Base-by-base conservation (phyloP, 2,113 vertebrate species). In the Callospermophilus lateralis region DNA sequence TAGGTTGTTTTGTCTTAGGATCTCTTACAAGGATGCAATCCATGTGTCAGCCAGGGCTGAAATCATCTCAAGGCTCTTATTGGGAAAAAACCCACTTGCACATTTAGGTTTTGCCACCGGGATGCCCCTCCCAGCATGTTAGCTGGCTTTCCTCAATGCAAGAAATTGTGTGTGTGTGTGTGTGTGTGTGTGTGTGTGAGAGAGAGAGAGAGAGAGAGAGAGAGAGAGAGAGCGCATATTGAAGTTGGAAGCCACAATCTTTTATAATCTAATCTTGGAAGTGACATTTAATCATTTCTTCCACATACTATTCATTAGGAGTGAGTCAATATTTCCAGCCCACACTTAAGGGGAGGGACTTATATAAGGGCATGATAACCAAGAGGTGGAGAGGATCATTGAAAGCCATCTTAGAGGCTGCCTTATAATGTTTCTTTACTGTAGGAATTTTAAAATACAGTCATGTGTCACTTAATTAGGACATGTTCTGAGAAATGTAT, bases 231-330 rank as follows among this genome's bases (percentile, higher is more conserved):
- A 5, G 53, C 1, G 55, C 17, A 58, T 28, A 19, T 17, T 22
- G 63, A 22, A 32, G 42, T 22, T 68, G 28, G 67, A 67, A 85
- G 37, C 32, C 58, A n/a, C 6, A 55, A 20, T 65, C 67, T 90
- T 45, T 84, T 45, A 89, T 53, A 84, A 89, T 55, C 48, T 34
- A 96, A 61, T 74, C 37, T 90, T 89, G 45, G n/a, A 70, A 94
- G 51, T 80, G 45, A 89, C n/a, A 90, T 80, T 24, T 70, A 42
- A 65, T 63, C 34, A 94, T 45, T 32, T 67, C 37, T 81, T 48
- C 34, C 76, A 48, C 34, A 86, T 39, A 22, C 9, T 39, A 30
- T 39, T 55, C 32, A 81, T 39, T 81, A 34, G 37, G 34, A 83
- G 42, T 65, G 51, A 86, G 37, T 70, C 63, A 28, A 10, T 77